Base-by-base conservation (phyloP, 2,113 vertebrate genomes). In the Scalopus aquaticus region DNA sequence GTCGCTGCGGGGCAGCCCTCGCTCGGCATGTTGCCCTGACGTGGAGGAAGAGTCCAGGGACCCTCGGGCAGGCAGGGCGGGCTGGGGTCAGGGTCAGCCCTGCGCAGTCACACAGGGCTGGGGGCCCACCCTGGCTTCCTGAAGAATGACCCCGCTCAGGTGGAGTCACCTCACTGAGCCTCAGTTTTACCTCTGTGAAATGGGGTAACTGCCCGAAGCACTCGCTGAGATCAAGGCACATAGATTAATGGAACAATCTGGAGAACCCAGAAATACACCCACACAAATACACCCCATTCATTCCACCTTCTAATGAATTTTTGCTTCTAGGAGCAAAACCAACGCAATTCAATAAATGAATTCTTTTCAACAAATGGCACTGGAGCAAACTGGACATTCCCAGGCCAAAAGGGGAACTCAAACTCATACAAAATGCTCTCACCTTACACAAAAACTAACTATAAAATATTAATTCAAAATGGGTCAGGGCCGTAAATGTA, bases 11-110 rank as follows among this genome's bases (percentile, higher is more conserved):
- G 49, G 22, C 19, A 42, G 80, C 85, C 35, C 69, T n/a, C n/a
- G n/a, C 79, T 1, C 1, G 0, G 30, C 1, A 17, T 1, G 3
- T 67, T 1, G 1, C 46, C 39, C 9, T 19, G 9, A 60, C 39
- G 26, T 76, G 81, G 87, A 93, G 30, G 30, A 74, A 17, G 69
- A 26, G 22, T 49, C 37, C 58, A 13, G 69, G 17, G 22, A 42
- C 32, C 58, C 51, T 3, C 6, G 4, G 56, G n/a, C 37, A 67
- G 73, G 60, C 32, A 90, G 51, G n/a, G 56, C 56, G 32, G 37
- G 11, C 11, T 13, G 13, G 56, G 62, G 69, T 62, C 69, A 64
- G 26, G 7, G 42, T 58, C 8, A 35, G 54, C 44, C 37, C 20
- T 56, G 67, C 2, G 11, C 35, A 70, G 42, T 60, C 24, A 49